These are phyloP conservation scores for Acanthurus tractus DNA, from an alignment of 2,797 vertebrate genomes.

Conservation along the genomic window DNA sequence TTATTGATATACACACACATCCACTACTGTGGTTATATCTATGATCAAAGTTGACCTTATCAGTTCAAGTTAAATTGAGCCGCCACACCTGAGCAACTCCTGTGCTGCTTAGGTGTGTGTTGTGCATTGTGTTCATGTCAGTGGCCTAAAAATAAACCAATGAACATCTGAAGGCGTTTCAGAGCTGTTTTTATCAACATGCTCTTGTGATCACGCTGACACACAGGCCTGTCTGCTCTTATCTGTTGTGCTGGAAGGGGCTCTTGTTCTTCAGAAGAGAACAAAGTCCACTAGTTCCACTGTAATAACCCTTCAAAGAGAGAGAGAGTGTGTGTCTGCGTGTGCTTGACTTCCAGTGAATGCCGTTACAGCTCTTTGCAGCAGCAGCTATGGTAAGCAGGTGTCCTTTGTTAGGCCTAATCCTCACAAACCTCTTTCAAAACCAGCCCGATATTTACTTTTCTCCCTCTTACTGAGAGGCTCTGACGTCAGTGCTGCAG, in stretches of 20 bases:
- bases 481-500: constrained; percentile 71
- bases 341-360: constrained; percentile 59
- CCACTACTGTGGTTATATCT: too few species aligned
- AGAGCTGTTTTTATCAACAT: constrained; percentile 46
- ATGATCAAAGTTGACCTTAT: neutral
- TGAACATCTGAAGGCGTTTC: constrained; percentile 31
- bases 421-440: constrained; percentile 66
- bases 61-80: constrained; percentile 15
- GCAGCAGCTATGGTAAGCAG: constrained; percentile 57
- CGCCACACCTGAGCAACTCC: constrained; percentile 9
- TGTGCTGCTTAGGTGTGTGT: constrained; percentile 37
- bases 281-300: constrained; percentile 64
- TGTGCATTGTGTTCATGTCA: constrained; percentile 16
- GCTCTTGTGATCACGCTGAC: constrained; percentile 52
- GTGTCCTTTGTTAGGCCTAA: constrained; percentile 75
- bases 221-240: constrained; percentile 49
- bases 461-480: constrained; percentile 53
- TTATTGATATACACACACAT: too few species aligned
- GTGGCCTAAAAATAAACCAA: constrained; percentile 41
- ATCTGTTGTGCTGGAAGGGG: constrained; percentile 61
- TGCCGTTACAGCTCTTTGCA: constrained; percentile 14
- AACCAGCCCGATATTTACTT: constrained; percentile 67
- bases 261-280: constrained; percentile 37
- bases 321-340: constrained; percentile 15
- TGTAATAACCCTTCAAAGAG: constrained; percentile 54